A percentile compares a stretch with the other conserved stretches of the same genome.
Evolutionary conservation across 2,797 vertebrate genomes (phyloP).

Genomic region (Scomberomorus guttatus): DNA sequence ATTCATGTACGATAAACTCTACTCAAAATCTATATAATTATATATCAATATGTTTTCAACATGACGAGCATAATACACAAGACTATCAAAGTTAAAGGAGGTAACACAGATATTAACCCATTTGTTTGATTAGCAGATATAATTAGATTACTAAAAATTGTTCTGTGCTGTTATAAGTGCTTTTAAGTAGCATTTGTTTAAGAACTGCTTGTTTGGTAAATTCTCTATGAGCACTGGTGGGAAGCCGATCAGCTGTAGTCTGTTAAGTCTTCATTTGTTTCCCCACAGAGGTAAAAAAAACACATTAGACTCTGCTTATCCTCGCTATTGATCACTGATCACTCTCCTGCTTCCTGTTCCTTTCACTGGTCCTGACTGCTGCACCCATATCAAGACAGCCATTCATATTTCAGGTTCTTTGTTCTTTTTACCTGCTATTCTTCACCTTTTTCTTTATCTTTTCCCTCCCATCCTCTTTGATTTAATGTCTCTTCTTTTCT

Average conservation of each 20-base stretch:
- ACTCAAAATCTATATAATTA: not conserved
- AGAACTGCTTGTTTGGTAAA: not conserved
- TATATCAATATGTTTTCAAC: conserved; percentile 1
- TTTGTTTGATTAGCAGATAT: conserved; percentile 15
- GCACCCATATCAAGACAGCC: not conserved
- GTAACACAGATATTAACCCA: not conserved
- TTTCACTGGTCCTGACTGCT: conserved; percentile 22
- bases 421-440: conserved; percentile 1
- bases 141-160: not conserved
- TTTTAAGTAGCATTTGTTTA: not conserved
- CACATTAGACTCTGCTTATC: conserved; percentile 24
- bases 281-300: conserved; percentile 3
- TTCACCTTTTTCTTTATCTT: not conserved
- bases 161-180: not conserved
- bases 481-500: not conserved
- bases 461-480: conserved; percentile 5
- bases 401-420: not conserved
- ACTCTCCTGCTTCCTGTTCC: conserved; percentile 41
- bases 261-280: conserved; percentile 23
- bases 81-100: not conserved
- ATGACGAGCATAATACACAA: not conserved
- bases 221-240: conserved; percentile 33
- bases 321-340: conserved; percentile 38
- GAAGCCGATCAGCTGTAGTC: conserved; percentile 21
- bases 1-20: not conserved